These are phyloP conservation scores for Nothobranchius furzeri DNA, from an alignment of 2,113 vertebrate species.

Conservation along the genomic window DNA sequence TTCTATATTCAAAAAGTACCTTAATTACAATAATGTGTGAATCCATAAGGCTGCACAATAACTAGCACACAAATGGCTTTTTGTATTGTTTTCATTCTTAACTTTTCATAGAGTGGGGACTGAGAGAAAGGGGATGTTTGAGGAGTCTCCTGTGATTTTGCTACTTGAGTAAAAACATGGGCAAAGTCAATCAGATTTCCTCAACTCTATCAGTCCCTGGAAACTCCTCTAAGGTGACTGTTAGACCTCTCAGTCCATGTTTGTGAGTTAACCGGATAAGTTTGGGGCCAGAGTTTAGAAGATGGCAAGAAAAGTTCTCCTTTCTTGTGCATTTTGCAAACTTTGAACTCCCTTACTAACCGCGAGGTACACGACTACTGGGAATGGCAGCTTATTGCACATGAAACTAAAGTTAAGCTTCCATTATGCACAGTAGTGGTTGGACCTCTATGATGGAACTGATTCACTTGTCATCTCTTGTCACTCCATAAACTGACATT, in stretches of 20 bases:
- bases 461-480: slow-evolving; percentile 65
- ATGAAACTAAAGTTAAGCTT: slow-evolving; percentile 83
- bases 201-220: slow-evolving; percentile 91
- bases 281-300: slow-evolving; percentile 90
- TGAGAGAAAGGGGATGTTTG: slow-evolving; percentile 91
- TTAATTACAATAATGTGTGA: slow-evolving; percentile 63
- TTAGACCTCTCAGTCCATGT: slow-evolving; percentile 73
- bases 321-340: slow-evolving; percentile 94
- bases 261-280: slow-evolving; percentile 75
- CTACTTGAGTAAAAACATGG: slow-evolving; percentile 82
- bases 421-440: slow-evolving; percentile 94
- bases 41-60: slow-evolving; percentile 99
- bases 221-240: slow-evolving; percentile 83
- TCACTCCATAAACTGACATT: slow-evolving; percentile 84
- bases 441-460: slow-evolving; percentile 86
- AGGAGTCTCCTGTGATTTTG: slow-evolving; percentile 91
- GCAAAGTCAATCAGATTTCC: slow-evolving; percentile 89
- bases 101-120: slow-evolving; percentile 84
- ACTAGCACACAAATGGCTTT: slow-evolving; percentile 91
- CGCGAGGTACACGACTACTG: slow-evolving; percentile 94
- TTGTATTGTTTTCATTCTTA: slow-evolving; percentile 81
- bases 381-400: slow-evolving; percentile 90
- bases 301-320: slow-evolving; percentile 84
- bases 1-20: slow-evolving; percentile 50
- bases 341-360: slow-evolving; percentile 93